Conservation (phyloP, 2,888 invertebrate species). For the Allygus modestus region DNA sequence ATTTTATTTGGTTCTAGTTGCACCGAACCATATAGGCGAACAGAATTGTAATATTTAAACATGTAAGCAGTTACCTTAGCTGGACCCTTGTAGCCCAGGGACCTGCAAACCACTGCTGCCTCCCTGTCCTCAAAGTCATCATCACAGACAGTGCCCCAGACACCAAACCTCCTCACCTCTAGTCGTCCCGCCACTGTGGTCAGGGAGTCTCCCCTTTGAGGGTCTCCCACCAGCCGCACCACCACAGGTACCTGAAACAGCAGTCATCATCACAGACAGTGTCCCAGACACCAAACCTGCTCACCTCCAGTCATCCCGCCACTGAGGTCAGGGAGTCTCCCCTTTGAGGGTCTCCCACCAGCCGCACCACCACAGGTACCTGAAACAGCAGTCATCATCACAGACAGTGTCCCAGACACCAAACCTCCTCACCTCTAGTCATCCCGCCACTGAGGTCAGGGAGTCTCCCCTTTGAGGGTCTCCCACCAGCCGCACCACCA, state of each 20-base stretch:
- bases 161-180: slow-evolving; percentile 82
- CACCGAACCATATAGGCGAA: too few species aligned
- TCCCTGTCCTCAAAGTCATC: slow-evolving; percentile 84
- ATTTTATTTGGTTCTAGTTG: too few species aligned
- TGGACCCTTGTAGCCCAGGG: slow-evolving; percentile 69
- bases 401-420: slow-evolving; percentile 88
- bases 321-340: slow-evolving; percentile 76
- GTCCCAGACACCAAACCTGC: slow-evolving; percentile 84
- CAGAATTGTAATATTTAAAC: too few species aligned
- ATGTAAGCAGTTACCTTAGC: slow-evolving; percentile 70
- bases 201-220: slow-evolving; percentile 71
- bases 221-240: slow-evolving; percentile 76
- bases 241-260: slow-evolving; percentile 76
- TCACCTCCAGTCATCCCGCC: slow-evolving; percentile 85
- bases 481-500: slow-evolving; percentile 78
- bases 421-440: slow-evolving; percentile 83
- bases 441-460: slow-evolving; percentile 81
- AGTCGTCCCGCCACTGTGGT: slow-evolving; percentile 84
- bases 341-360: slow-evolving; percentile 72
- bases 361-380: slow-evolving; percentile 79
- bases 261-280: slow-evolving; percentile 84
- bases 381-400: slow-evolving; percentile 77
- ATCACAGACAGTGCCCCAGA: slow-evolving; percentile 89
- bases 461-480: slow-evolving; percentile 67
- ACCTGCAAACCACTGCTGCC: slow-evolving; percentile 81